Conservation (phyloP, 2,888 invertebrate genomes). For the Phymatocera aterrima region DNA sequence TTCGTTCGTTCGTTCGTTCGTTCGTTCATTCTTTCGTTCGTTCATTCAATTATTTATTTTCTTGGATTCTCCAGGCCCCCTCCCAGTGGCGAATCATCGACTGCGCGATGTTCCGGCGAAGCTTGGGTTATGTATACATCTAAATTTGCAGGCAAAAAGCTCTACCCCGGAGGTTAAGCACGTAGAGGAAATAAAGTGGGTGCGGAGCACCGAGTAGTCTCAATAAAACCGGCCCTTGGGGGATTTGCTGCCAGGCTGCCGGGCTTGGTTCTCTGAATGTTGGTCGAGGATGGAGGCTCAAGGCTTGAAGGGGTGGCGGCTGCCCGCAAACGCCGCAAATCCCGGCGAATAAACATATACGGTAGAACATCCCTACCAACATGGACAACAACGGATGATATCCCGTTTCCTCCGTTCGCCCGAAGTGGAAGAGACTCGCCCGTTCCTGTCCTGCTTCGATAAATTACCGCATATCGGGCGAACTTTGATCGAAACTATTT, state of each 20-base stretch:
- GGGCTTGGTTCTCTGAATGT: not conserved
- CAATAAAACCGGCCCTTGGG: slow-evolving; percentile 64
- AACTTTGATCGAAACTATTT: slow-evolving; percentile 28
- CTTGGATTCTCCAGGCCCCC: too few species aligned
- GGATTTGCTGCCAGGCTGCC: slow-evolving; percentile 45
- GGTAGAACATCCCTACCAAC: slow-evolving; percentile 1
- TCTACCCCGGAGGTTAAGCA: slow-evolving; percentile 40
- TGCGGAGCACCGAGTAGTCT: slow-evolving; percentile 48
- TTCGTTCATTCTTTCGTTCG: not conserved
- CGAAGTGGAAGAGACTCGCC: not conserved
- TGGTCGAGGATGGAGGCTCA: not conserved
- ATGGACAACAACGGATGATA: slow-evolving; percentile 55
- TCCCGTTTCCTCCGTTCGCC: not conserved
- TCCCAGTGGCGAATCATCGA: not conserved
- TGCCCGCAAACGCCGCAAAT: slow-evolving; percentile 35
- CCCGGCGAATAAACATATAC: slow-evolving; percentile 42
- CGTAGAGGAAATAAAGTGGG: slow-evolving; percentile 53
- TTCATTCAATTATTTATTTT: not conserved
- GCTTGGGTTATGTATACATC: not conserved
- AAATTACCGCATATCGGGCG: not conserved
- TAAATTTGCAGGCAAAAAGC: not conserved
- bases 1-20: not conserved
- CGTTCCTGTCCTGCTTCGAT: not conserved
- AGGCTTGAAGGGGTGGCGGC: not conserved
- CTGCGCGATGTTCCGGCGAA: not conserved